phyloP scores from a whole-genome alignment of 2,113 vertebrate species.

The Strix aluco region DNA sequence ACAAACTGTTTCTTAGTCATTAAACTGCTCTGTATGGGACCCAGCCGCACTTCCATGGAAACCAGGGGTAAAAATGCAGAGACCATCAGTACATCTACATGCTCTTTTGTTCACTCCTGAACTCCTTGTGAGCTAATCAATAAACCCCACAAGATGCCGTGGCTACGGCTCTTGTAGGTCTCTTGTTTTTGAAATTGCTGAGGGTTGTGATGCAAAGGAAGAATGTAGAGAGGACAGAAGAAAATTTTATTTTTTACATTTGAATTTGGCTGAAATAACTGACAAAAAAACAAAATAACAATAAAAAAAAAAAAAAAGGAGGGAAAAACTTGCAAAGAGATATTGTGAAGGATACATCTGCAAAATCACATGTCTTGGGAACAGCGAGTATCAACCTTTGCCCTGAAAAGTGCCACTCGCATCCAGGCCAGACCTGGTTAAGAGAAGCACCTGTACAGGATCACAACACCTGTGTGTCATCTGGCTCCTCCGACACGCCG shows the following conservation, averaged over 20 bases:
- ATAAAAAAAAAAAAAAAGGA: neutral
- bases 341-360: neutral
- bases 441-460: neutral
- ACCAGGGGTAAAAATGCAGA: neutral
- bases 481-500: neutral
- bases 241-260: neutral
- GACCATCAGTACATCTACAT: neutral
- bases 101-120: neutral
- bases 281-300: no score
- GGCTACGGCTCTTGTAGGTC: neutral
- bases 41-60: neutral
- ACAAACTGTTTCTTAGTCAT: neutral
- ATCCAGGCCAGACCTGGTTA: neutral
- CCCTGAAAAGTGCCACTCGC: neutral
- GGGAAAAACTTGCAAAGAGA: neutral
- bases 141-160: neutral
- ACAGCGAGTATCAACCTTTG: fast-evolving
- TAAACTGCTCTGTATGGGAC: neutral
- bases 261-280: neutral
- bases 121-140: neutral
- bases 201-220: neutral
- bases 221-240: neutral
- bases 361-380: neutral
- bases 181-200: neutral
- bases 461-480: fast-evolving